phyloP scores from a whole-genome alignment of 2,797 vertebrate species.

The Kryptopterus vitreolus region DNA sequence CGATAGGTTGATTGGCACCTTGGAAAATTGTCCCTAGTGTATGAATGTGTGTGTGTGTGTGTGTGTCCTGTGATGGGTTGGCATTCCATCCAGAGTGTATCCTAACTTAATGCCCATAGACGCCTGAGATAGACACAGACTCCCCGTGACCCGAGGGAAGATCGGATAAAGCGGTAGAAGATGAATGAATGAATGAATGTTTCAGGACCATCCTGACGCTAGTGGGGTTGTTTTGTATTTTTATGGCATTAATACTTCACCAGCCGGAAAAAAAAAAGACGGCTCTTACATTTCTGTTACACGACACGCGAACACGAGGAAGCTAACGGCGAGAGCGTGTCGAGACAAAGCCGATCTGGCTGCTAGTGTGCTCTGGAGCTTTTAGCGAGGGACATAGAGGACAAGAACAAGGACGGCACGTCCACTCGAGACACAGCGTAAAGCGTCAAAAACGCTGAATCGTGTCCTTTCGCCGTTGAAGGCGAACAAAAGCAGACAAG shows the following conservation, averaged over 20 bases:
- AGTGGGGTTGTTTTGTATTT: too few relatives aligned
- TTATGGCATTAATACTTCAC: slow-evolving; percentile 54
- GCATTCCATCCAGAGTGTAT: too few relatives aligned
- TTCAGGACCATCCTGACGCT: not conserved
- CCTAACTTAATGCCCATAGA: too few relatives aligned
- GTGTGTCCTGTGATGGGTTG: too few relatives aligned
- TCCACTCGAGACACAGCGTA: not conserved
- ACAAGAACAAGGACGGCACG: slow-evolving; percentile 10
- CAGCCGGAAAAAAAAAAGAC: slow-evolving; percentile 31
- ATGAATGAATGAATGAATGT: too few relatives aligned
- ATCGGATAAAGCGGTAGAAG: too few relatives aligned
- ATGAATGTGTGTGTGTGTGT: too few relatives aligned
- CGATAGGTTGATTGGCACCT: too few relatives aligned
- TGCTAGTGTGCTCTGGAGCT: not conserved
- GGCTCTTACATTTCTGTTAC: slow-evolving; percentile 45
- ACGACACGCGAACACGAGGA: slow-evolving; percentile 19
- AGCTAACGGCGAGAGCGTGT: not conserved
- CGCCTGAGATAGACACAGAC: too few relatives aligned
- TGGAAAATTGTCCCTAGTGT: too few relatives aligned
- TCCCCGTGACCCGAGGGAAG: too few relatives aligned
- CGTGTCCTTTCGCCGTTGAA: not conserved
- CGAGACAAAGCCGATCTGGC: slow-evolving; percentile 23
- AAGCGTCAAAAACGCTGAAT: slow-evolving; percentile 8
- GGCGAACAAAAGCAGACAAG: not conserved
- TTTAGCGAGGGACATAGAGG: slow-evolving; percentile 14